These are phyloP conservation scores for Neodon shergylaensis DNA, from an alignment of 2,113 vertebrate genomes.

Conservation along the genomic window DNA sequence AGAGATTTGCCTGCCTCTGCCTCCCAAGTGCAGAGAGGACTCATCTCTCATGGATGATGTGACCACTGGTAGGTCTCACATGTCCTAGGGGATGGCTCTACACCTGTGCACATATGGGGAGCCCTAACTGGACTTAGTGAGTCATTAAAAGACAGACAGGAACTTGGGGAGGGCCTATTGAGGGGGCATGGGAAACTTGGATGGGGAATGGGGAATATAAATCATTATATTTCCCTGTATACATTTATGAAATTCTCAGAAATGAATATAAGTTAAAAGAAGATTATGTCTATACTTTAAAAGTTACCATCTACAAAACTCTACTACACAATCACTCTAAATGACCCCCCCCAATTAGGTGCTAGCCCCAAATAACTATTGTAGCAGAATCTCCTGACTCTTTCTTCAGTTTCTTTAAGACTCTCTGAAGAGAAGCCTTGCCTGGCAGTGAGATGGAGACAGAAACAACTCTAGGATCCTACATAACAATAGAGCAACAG, in stretches of 20 bases:
- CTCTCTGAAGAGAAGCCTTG: background rate
- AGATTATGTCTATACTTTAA: background rate
- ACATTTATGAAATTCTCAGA: background rate
- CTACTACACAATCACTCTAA: background rate
- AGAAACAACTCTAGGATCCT: background rate
- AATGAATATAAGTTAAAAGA: background rate
- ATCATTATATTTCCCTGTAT: background rate
- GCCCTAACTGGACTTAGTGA: background rate
- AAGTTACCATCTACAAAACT: background rate
- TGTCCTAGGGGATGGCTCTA: too few relatives aligned
- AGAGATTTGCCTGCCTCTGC: too few relatives aligned
- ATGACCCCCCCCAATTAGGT: conserved; percentile 9
- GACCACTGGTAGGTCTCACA: too few relatives aligned
- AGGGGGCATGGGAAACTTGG: background rate
- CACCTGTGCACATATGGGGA: background rate
- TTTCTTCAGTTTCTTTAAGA: background rate
- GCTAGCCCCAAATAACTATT: background rate
- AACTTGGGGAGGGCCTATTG: background rate
- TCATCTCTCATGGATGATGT: too few relatives aligned
- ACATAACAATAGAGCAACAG: background rate
- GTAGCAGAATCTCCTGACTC: background rate
- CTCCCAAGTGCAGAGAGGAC: too few relatives aligned
- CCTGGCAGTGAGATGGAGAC: background rate
- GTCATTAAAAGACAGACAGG: background rate
- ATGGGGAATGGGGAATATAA: background rate